Evolutionary conservation across 2,113 vertebrate species (phyloP), one percentile per base, ranked within the genome.

Genomic region (Anhinga rufa): DNA sequence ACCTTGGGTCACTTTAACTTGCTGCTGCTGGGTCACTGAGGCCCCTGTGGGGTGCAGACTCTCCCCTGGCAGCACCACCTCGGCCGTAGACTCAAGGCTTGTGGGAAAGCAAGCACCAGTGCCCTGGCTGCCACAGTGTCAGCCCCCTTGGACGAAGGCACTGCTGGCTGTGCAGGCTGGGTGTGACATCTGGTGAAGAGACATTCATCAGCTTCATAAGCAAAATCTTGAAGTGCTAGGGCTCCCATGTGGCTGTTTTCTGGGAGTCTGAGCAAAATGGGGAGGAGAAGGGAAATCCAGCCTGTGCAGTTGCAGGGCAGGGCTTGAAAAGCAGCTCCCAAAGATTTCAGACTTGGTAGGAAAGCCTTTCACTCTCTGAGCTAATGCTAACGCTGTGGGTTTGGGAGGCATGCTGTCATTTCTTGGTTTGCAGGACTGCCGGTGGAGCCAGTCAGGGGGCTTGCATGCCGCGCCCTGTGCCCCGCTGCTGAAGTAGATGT

Each of bases 151-250:
- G 85, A 14, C 1, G 2, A 5, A 46, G 40, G 44, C 3, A 5
- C 76, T 82, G 60, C 52, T 6, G 38, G 28, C 46, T 21, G 24
- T 32, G 76, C 83, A 29, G 49, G 34, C 58, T 31, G 84, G 11
- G 2, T 40, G 55, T 46, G 68, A 55, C 38, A 6, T 6, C 49
- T 68, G 55, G 5, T 14, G 74, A 69, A 69, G n/a, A 34, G 74
- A 31, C 0, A 0, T 32, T 51, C 24, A 2, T 36, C 40, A 32
- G 69, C 74, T 78, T 17, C 0, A 0, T 25, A 3, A 38, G 55
- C 36, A 57, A 20, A 28, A 7, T 42, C 60, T 61, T 29, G 81
- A 54, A 0, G 3, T 14, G 77, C 68, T 34, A 14, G n/a, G 32
- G 64, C 51, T 89, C 29, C 82, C 51, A 4, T 5, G 0, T 0